Evolutionary conservation across 1,140 invertebrate genomes (phyloP).

Genomic region (Rhagoletis pomonella): DNA sequence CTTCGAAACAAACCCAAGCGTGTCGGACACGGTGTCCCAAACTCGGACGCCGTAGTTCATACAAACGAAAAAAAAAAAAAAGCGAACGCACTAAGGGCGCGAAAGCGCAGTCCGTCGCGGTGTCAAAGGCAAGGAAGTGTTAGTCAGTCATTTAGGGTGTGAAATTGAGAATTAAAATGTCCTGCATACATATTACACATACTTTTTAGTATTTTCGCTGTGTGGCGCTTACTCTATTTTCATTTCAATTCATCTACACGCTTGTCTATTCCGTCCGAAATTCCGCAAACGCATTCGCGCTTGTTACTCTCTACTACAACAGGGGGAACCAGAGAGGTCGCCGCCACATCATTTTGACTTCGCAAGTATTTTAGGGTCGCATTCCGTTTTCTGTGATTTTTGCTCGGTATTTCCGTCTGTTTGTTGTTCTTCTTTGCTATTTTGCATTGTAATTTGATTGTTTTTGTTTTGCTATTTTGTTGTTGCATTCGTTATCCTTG

Average conservation of each 20-base stretch:
- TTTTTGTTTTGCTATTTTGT: constrained; percentile 13
- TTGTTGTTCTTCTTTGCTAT: not conserved
- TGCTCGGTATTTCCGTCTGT: constrained; percentile 20
- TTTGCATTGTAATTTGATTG: constrained; percentile 37
- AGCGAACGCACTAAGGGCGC: constrained; percentile 50
- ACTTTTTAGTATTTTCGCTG: not conserved
- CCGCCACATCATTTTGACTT: not conserved
- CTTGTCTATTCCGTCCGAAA: not conserved
- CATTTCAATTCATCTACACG: constrained; percentile 39
- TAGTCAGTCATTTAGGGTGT: constrained; percentile 63
- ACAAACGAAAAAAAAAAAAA: not conserved
- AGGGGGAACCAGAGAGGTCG: not conserved
- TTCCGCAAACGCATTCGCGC: not conserved
- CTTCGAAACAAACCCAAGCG: not conserved
- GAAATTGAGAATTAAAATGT: constrained; percentile 73
- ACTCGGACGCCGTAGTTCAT: not conserved
- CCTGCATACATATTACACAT: constrained; percentile 59
- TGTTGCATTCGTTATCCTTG: constrained; percentile 18
- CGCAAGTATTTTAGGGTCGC: constrained; percentile 55
- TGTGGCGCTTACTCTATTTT: constrained; percentile 14
- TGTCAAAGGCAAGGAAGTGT: constrained; percentile 11
- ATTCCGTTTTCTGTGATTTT: constrained; percentile 42
- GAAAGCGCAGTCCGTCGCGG: constrained; percentile 56
- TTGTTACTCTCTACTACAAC: constrained; percentile 27
- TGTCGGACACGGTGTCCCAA: not conserved